Percentiles rank a stretch among this genome's conserved stretches.
These are phyloP conservation scores for Buphagus erythrorhynchus DNA, from an alignment of 2,797 vertebrate species.

Conservation along the genomic window DNA sequence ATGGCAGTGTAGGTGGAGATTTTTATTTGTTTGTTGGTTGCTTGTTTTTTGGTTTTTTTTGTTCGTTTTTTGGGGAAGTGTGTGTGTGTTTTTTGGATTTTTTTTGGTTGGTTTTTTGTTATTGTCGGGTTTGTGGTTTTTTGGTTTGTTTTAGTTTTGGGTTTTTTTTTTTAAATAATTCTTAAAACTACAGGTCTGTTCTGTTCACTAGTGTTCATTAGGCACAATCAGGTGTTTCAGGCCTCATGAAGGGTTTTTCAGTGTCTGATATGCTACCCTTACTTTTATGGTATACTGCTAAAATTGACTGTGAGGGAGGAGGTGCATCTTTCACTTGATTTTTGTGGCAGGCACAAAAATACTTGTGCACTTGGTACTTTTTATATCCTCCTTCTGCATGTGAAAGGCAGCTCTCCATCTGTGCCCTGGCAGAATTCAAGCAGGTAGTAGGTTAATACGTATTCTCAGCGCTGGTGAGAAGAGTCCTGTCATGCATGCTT, in stretches of 20 bases:
- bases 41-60: background rate
- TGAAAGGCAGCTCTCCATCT: slow-evolving; percentile 43
- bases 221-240: background rate
- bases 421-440: slow-evolving; percentile 12
- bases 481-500: background rate
- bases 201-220: background rate
- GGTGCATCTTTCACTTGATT: background rate
- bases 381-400: slow-evolving; percentile 6
- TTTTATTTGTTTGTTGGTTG: background rate
- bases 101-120: no score
- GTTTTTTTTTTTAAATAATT: background rate
- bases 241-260: background rate
- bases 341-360: slow-evolving; percentile 29
- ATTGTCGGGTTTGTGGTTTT: background rate
- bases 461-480: background rate
- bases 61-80: background rate
- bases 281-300: background rate
- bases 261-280: background rate
- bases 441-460: slow-evolving; percentile 40
- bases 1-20: fast-evolving
- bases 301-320: background rate
- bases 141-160: background rate
- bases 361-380: slow-evolving; percentile 16
- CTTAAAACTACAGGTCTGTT: background rate
- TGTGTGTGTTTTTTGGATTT: background rate